A percentile compares a stretch with the other conserved stretches of the same genome.
phyloP scores from a whole-genome alignment of 2,888 invertebrate genomes.

The Calliphora vomitoria region DNA sequence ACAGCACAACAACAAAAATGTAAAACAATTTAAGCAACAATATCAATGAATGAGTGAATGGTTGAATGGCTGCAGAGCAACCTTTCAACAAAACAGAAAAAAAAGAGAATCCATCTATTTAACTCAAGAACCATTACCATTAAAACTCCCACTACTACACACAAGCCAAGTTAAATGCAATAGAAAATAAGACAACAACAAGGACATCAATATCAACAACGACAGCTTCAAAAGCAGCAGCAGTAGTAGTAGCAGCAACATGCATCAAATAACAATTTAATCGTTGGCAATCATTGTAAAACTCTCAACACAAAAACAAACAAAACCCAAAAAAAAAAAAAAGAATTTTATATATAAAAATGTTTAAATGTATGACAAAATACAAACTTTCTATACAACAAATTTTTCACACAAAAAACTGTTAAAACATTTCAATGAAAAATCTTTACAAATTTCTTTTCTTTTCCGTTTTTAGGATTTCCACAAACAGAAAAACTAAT shows the following conservation, averaged over 20 bases:
- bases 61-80: slow-evolving; percentile 13
- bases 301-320: slow-evolving; percentile 15
- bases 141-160: slow-evolving; percentile 5
- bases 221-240: neutral
- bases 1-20: neutral
- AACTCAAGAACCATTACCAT: slow-evolving; percentile 20
- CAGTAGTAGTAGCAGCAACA: slow-evolving; percentile 39
- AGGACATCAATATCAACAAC: neutral
- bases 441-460: slow-evolving; percentile 63
- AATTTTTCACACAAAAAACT: neutral
- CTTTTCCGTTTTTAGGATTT: neutral
- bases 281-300: slow-evolving; percentile 68
- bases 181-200: slow-evolving; percentile 43
- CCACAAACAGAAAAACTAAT: slow-evolving; percentile 14
- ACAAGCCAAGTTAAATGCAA: slow-evolving; percentile 49
- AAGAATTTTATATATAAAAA: slow-evolving; percentile 15
- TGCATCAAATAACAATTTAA: slow-evolving; percentile 73
- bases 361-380: slow-evolving; percentile 10
- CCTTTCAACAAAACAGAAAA: neutral
- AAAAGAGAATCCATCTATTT: slow-evolving; percentile 36
- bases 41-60: slow-evolving; percentile 43
- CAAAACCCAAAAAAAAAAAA: slow-evolving; percentile 16
- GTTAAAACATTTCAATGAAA: slow-evolving; percentile 62
- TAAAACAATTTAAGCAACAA: slow-evolving; percentile 58
- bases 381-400: slow-evolving; percentile 48